Conservation (phyloP, 2,888 invertebrate species). For the Lasioglossum pauxillum region DNA sequence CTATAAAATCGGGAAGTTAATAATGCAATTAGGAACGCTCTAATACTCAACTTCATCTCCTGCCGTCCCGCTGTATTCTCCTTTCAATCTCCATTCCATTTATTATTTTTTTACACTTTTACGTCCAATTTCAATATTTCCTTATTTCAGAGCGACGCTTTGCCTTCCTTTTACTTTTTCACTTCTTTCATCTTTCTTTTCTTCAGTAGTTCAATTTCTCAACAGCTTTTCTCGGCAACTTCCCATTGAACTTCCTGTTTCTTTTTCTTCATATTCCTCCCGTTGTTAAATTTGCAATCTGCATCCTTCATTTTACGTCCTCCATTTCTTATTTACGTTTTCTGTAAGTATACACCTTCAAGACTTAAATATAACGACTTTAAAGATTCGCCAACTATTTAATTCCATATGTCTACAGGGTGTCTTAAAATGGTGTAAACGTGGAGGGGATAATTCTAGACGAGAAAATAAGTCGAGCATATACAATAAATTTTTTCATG, state of each 20-base stretch:
- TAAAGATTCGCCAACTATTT: too few species aligned
- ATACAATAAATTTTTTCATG: too few species aligned
- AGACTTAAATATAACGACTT: background rate
- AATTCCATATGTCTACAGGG: too few species aligned
- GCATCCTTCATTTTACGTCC: background rate
- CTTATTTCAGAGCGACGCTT: background rate
- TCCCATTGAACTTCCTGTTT: slow-evolving; percentile 2
- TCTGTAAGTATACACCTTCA: background rate
- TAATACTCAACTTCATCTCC: background rate
- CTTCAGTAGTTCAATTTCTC: background rate
- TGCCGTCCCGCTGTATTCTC: background rate
- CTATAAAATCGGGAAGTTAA: too few species aligned
- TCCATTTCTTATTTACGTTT: background rate
- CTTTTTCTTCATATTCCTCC: background rate
- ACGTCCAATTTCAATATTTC: background rate
- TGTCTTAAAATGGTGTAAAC: too few species aligned
- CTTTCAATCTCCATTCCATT: background rate
- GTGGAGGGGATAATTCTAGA: too few species aligned
- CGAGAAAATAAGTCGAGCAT: too few species aligned
- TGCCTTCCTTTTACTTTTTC: background rate
- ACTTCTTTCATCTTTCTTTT: background rate
- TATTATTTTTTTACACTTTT: background rate
- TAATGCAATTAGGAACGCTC: background rate
- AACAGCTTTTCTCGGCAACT: background rate
- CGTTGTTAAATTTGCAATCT: background rate